Conservation (phyloP, 2,797 vertebrate species). For the Muscicapa comitata region DNA sequence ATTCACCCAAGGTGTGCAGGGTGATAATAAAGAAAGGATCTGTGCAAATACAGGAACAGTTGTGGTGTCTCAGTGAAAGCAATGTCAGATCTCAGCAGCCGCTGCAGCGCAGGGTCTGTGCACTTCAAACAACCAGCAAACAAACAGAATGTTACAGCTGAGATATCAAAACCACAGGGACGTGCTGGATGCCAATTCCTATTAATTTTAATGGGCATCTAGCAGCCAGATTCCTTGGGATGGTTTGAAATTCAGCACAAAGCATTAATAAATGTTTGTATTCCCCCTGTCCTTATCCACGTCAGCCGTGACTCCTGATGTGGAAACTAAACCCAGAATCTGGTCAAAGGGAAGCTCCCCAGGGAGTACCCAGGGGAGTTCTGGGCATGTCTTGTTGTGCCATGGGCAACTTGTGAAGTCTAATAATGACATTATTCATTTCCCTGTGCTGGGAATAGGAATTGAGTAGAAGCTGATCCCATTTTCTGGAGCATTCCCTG, state of each 20-base stretch:
- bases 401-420: background rate
- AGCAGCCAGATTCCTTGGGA: background rate
- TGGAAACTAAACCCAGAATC: background rate
- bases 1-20: background rate
- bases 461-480: no score
- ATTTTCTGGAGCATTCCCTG: background rate
- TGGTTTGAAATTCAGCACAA: background rate
- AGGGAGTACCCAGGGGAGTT: background rate
- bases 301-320: background rate
- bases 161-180: conserved; percentile 19
- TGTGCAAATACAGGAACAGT: background rate
- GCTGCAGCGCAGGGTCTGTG: background rate
- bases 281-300: background rate
- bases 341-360: background rate
- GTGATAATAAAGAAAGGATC: background rate
- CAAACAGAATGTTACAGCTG: conserved; percentile 9
- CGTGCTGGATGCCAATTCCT: background rate
- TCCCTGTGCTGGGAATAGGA: background rate
- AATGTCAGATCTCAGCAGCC: background rate
- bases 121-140: conserved; percentile 20
- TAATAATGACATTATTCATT: background rate
- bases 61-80: background rate
- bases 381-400: background rate
- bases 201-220: conserved; percentile 34
- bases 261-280: background rate